These are phyloP conservation scores for Chlamydotis undulata DNA, from an alignment of 2,113 vertebrate species.

Conservation along the genomic window DNA sequence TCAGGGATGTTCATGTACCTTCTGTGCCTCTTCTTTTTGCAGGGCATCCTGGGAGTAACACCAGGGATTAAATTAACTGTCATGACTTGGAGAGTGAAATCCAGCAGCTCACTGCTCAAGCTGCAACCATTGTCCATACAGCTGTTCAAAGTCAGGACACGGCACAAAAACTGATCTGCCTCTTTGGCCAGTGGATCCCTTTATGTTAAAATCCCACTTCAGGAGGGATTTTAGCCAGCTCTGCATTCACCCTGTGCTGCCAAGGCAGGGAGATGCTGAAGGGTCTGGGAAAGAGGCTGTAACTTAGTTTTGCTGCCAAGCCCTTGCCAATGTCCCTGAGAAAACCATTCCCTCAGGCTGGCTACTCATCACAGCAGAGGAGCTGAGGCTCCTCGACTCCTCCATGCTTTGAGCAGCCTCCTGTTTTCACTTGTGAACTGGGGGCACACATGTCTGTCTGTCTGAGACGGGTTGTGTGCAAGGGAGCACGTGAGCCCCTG, in stretches of 20 bases:
- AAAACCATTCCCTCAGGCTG: accelerated
- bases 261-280: background rate
- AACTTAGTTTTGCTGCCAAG: background rate
- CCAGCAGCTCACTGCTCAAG: background rate
- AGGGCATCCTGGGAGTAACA: background rate
- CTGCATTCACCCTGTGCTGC: background rate
- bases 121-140: background rate
- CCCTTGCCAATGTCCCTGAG: background rate
- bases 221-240: background rate
- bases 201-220: background rate
- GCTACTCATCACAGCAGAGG: background rate
- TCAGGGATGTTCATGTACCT: background rate
- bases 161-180: background rate
- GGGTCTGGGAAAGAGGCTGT: background rate
- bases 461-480: background rate
- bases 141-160: background rate
- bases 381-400: background rate
- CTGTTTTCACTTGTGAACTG: background rate
- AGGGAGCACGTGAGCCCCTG: accelerated
- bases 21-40: background rate
- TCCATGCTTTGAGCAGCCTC: background rate
- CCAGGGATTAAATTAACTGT: background rate
- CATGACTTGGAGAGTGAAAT: background rate
- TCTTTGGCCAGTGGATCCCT: background rate
- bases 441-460: accelerated